A percentile compares a stretch with the other conserved stretches of the same genome.
These are phyloP conservation scores for Pluvianellus socialis DNA, from an alignment of 2,113 vertebrate genomes.

Conservation along the genomic window DNA sequence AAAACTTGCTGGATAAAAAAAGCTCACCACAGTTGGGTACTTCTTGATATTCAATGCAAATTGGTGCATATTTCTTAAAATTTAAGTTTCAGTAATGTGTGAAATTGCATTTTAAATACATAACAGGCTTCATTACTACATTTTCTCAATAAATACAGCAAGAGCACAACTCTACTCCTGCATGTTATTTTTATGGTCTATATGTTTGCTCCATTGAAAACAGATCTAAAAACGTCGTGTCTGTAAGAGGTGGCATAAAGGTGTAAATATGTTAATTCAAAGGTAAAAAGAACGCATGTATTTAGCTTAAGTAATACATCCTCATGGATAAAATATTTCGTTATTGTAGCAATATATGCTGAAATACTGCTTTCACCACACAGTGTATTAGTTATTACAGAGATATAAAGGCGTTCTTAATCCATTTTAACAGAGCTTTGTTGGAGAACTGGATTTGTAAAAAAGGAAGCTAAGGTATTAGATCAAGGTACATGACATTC, in stretches of 20 bases:
- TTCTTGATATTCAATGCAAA: neutral
- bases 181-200: neutral
- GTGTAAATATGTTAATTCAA: neutral
- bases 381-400: neutral
- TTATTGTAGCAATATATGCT: neutral
- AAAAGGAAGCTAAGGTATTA: neutral
- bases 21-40: neutral
- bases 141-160: conserved; percentile 3
- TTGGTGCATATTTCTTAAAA: neutral
- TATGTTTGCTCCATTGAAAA: neutral
- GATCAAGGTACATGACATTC: neutral
- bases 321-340: neutral
- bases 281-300: neutral
- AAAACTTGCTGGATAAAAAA: neutral
- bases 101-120: neutral
- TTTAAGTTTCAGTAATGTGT: neutral
- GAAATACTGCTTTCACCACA: neutral
- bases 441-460: neutral
- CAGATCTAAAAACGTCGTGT: neutral
- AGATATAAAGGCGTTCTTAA: neutral
- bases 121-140: neutral
- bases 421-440: neutral
- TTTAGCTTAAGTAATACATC: neutral
- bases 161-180: neutral
- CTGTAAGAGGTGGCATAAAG: neutral